Base-by-base conservation (phyloP, 1,140 invertebrate genomes). In the Drosophila littoralis region DNA sequence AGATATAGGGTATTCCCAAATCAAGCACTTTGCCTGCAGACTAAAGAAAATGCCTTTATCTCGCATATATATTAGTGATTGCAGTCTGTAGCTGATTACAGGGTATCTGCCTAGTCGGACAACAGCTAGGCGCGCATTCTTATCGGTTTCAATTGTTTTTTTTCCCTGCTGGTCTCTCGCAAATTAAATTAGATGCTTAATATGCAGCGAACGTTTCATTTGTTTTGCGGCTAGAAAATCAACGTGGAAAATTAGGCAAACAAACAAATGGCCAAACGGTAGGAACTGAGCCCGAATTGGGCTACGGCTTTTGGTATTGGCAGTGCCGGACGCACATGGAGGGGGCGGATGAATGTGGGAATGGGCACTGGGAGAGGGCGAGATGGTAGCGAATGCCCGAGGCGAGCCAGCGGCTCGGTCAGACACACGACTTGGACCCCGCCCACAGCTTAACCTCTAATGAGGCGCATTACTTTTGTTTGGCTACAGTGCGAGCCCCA, bases 101-200 rank as follows among this genome's bases (percentile, higher is more conserved):
- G 51, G 58, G 38, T 48, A n/a, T 4, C 15, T 38, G 22, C 12
- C 10, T 1, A 13, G 70, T 55, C 58, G 51, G 7, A 9, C 46
- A 42, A 5, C 10, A n/a, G 7, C 6, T 12, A 4, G 10, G 4
- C 9, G 10, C 42, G 40, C 12, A 33, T 51, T 17, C 28, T 55
- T 50, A 63, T 38, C 46, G 60, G 67, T 57, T 76, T 69, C 69
- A 51, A 71, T 73, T 67, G 42, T 33, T 57, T 69, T 54, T 60
- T 43, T 43, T 15, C 28, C 12, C 43, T 52, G 51, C 35, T 73
- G 63, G 65, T 73, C 54, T 68, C 66, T 66, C 46, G 54, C 59
- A 88, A 88, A 89, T 89, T 85, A 89, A 90, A 90, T 89, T 90
- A 89, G 85, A 84, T 76, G 85, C 85, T 89, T 89, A 89, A 90